phyloP scores from a whole-genome alignment of 2,888 invertebrate species.

The Brachylomia viminalis region DNA sequence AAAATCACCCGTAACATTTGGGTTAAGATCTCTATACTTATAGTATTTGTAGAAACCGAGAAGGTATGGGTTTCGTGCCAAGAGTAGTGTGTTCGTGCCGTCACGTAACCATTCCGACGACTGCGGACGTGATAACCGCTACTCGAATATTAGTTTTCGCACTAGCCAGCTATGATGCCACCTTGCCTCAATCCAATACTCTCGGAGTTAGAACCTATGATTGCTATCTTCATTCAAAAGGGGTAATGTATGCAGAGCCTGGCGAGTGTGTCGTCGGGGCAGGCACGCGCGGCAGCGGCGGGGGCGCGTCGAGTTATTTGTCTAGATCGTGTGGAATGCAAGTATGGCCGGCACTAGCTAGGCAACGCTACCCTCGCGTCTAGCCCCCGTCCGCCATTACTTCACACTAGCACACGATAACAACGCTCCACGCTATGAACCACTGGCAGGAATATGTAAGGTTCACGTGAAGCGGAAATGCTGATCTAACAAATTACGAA shows the following conservation, averaged over 20 bases:
- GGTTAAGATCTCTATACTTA: conserved; percentile 52
- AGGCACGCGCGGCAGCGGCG: conserved; percentile 35
- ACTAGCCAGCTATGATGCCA: neutral
- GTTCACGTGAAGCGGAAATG: conserved; percentile 2
- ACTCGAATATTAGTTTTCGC: conserved; percentile 38
- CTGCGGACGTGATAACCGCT: conserved; percentile 66
- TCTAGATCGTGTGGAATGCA: conserved; percentile 73
- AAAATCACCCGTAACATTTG: conserved; percentile 20
- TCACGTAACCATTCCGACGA: conserved; percentile 62
- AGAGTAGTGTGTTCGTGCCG: conserved; percentile 58
- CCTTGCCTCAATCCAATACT: conserved; percentile 34
- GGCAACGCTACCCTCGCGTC: conserved; percentile 26
- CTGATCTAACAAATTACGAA: conserved; percentile 5
- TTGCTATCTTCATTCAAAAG: conserved; percentile 14
- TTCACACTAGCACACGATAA: conserved; percentile 43
- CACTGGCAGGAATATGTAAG: neutral
- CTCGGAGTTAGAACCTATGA: conserved; percentile 12
- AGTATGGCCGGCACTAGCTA: conserved; percentile 51
- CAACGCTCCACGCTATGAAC: conserved; percentile 9
- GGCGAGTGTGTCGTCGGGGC: conserved; percentile 4
- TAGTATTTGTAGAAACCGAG: conserved; percentile 54
- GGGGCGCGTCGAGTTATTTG: conserved; percentile 70
- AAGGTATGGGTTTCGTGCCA: conserved; percentile 63
- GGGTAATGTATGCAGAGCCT: conserved; percentile 53
- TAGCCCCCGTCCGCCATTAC: conserved; percentile 36